A percentile compares a stretch with the other conserved stretches of the same genome.
phyloP scores from a whole-genome alignment of 1,140 invertebrate genomes.

The Spodoptera frugiperda region DNA sequence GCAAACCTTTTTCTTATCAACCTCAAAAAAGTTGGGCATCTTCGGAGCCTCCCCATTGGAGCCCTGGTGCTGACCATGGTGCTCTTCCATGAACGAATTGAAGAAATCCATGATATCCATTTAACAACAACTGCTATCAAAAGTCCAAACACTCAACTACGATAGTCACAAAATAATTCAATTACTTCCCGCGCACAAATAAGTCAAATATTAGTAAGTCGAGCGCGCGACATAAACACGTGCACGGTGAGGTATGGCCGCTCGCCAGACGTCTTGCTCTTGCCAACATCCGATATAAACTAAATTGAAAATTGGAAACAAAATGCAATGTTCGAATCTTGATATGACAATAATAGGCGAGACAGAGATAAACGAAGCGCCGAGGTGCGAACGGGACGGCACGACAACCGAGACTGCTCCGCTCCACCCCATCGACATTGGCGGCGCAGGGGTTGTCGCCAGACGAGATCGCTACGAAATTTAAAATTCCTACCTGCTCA shows the following conservation, averaged over 20 bases:
- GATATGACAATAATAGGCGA: constrained; percentile 84
- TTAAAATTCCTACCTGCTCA: constrained; percentile 79
- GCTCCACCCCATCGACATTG: constrained; percentile 76
- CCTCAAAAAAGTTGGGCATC: constrained; percentile 80
- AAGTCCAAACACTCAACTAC: constrained; percentile 55
- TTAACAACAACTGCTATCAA: constrained; percentile 56
- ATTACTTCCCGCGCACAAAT: constrained; percentile 54
- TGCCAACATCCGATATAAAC: constrained; percentile 83
- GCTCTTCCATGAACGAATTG: constrained; percentile 73
- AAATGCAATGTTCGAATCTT: constrained; percentile 84
- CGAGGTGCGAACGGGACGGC: constrained; percentile 63
- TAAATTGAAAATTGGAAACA: constrained; percentile 86
- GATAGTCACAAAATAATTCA: constrained; percentile 34
- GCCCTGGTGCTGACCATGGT: constrained; percentile 54
- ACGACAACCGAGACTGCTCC: constrained; percentile 67
- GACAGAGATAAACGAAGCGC: constrained; percentile 69
- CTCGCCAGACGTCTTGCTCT: constrained; percentile 77
- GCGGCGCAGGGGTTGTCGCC: constrained; percentile 80
- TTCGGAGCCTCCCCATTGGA: constrained; percentile 69
- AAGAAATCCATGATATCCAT: constrained; percentile 81
- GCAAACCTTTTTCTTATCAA: constrained; percentile 80
- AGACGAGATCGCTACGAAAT: constrained; percentile 78
- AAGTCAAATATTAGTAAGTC: constrained; percentile 55
- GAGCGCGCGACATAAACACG: constrained; percentile 69
- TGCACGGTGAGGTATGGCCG: constrained; percentile 68